phyloP scores from a whole-genome alignment of 2,113 vertebrate genomes.

The Alouatta palliata region DNA sequence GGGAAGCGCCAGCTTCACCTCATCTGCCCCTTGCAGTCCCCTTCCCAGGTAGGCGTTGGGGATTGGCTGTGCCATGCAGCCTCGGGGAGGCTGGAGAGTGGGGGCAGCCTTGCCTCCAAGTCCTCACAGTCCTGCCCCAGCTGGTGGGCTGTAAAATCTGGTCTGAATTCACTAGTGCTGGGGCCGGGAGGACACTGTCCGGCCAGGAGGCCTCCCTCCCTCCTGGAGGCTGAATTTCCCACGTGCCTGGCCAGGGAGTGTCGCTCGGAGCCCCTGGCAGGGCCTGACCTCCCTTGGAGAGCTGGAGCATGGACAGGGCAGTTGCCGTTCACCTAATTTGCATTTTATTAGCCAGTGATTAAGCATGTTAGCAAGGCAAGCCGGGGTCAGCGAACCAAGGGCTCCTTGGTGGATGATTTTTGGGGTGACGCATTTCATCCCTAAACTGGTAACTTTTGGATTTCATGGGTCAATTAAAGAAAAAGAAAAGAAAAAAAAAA shows the following conservation, averaged over 20 bases:
- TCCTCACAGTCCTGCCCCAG: rapidly evolving
- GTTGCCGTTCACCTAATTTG: too few species aligned
- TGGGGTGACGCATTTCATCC: background rate
- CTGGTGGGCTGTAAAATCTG: background rate
- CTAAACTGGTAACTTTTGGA: background rate
- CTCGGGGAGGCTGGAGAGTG: background rate
- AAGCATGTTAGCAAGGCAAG: background rate
- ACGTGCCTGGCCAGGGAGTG: background rate
- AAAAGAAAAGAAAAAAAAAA: background rate
- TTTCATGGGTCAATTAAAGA: background rate
- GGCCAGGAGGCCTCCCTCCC: background rate
- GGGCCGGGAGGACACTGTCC: rapidly evolving
- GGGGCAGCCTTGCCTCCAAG: rapidly evolving
- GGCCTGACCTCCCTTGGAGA: rapidly evolving
- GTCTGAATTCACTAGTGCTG: background rate
- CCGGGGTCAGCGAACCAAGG: background rate
- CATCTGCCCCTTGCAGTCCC: background rate
- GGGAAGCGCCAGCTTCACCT: background rate
- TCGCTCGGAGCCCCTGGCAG: rapidly evolving
- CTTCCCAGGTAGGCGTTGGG: background rate
- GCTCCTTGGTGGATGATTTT: background rate
- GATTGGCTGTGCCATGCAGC: background rate
- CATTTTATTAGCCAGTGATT: background rate
- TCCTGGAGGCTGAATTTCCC: background rate
- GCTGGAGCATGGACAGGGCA: background rate